phyloP scores from a whole-genome alignment of 1,140 invertebrate genomes.

The Drosophila elegans region DNA sequence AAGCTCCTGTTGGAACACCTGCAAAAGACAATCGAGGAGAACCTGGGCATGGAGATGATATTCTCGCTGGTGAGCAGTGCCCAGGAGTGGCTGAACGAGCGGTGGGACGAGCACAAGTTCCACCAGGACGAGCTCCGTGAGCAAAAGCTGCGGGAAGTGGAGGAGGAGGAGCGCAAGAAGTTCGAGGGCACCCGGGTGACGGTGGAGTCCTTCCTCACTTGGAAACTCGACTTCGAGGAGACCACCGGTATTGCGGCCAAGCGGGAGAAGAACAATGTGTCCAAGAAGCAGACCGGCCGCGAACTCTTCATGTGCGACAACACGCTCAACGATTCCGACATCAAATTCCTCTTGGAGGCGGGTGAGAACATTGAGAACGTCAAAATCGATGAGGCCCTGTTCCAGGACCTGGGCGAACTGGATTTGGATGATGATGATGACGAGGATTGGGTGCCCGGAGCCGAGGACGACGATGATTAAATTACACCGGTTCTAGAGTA shows the following conservation, averaged over 20 bases:
- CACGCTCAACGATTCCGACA: constrained; percentile 96
- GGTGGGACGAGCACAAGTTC: constrained; percentile 92
- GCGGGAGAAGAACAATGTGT: constrained; percentile 89
- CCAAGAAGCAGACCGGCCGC: constrained; percentile 92
- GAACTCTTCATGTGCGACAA: constrained; percentile 97
- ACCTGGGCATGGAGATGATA: constrained; percentile 98
- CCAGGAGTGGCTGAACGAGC: constrained; percentile 95
- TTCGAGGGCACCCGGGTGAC: constrained; percentile 98
- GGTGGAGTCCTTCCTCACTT: constrained; percentile 97
- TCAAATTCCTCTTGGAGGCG: constrained; percentile 97
- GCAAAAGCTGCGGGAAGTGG: constrained; percentile 89
- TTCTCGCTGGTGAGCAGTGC: constrained; percentile 97
- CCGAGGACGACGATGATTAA: constrained; percentile 71
- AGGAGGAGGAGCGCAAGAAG: constrained; percentile 96
- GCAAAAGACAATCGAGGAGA: constrained; percentile 91
- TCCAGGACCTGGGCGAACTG: constrained; percentile 96
- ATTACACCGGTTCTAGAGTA: constrained; percentile 4
- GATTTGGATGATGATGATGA: constrained; percentile 92
- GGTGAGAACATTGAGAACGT: constrained; percentile 91
- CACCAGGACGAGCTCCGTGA: constrained; percentile 89
- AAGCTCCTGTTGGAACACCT: constrained; percentile 89
- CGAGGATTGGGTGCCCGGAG: constrained; percentile 77
- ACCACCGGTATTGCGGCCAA: constrained; percentile 93
- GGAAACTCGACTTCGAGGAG: constrained; percentile 97
- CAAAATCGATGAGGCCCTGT: constrained; percentile 97